Base-by-base conservation (phyloP, 2,113 vertebrate genomes). In the Galemys pyrenaicus region DNA sequence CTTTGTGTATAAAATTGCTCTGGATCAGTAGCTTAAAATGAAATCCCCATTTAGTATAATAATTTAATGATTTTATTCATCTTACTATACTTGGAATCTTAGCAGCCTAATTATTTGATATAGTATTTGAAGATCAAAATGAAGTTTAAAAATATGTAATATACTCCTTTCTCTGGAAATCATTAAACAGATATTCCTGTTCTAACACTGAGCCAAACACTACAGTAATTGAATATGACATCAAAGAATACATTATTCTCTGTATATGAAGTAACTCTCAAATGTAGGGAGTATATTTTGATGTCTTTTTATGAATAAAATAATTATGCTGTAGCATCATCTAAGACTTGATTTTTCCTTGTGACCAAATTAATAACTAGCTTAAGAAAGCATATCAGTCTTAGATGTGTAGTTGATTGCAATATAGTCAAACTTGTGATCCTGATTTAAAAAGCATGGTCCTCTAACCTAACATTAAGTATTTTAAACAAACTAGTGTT, bases 51-150 rank as follows among this genome's bases (percentile, higher is more conserved):
- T 1, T 20, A 46, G 8, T 54, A 41, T 51, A 62, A 46, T 65
- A 9, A 77, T 87, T 84, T 67, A 74, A 71, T 60, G 22, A 64
- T 64, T 83, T 86, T 92, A 75, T 93, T 64, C 20, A 86, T 78
- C 54, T 87, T 56, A 68, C 30, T 79, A 9, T 58, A 39, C 35
- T 80, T 96, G 26, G 74, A 74, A 13, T 87, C 13, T 44, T 65
- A 65, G 17, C 20, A 86, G 28, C 12, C 24, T 68, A 67, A 78
- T 87, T 83, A 89, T 87, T 89, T 93, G 5, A 91, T 39, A 79
- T 2, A 51, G 19, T 37, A 79, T 92, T 84, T 90, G 46, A 74
- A 79, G 39, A 84, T 71, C 44, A 75, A 78, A 80, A 83, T 35
- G 0, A 87, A 87, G 26, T 65, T 78, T 70, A 46, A 70, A 87